These are phyloP conservation scores for Lithophane ornitopus DNA, from an alignment of 2,888 invertebrate genomes.

Conservation along the genomic window DNA sequence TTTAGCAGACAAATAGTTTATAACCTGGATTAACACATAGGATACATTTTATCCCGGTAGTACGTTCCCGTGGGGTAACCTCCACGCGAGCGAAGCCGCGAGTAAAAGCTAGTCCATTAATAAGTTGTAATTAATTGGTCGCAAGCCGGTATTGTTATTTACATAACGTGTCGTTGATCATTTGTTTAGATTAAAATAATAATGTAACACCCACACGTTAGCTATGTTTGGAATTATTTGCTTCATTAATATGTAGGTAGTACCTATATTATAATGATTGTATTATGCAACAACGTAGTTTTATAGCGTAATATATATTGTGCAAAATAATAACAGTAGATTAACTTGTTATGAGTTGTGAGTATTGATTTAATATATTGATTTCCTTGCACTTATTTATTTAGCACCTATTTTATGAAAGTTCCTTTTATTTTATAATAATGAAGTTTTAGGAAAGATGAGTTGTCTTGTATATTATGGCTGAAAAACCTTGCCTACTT, in stretches of 20 bases:
- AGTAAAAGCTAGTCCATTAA: not conserved
- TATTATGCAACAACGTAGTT: not conserved
- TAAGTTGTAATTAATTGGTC: not conserved
- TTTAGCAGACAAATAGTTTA: not conserved
- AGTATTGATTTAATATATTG: not conserved
- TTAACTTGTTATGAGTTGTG: not conserved
- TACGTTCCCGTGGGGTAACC: not conserved
- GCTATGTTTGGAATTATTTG: constrained; percentile 15
- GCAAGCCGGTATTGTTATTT: constrained; percentile 37
- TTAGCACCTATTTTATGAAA: not conserved
- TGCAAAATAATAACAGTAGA: not conserved
- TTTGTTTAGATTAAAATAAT: constrained; percentile 40
- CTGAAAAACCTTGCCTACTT: not conserved
- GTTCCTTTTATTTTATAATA: not conserved
- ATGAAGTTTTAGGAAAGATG: not conserved
- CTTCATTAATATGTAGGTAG: constrained; percentile 13
- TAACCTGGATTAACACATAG: not conserved
- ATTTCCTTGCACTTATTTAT: too few species aligned
- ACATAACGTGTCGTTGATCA: constrained; percentile 28
- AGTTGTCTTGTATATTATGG: not conserved
- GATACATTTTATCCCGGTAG: not conserved
- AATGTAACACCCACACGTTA: constrained; percentile 32
- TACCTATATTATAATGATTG: not conserved
- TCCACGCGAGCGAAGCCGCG: too few species aligned
- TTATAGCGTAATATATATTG: not conserved